Conservation (phyloP, 2,113 vertebrate genomes). For the Dasypus novemcinctus region DNA sequence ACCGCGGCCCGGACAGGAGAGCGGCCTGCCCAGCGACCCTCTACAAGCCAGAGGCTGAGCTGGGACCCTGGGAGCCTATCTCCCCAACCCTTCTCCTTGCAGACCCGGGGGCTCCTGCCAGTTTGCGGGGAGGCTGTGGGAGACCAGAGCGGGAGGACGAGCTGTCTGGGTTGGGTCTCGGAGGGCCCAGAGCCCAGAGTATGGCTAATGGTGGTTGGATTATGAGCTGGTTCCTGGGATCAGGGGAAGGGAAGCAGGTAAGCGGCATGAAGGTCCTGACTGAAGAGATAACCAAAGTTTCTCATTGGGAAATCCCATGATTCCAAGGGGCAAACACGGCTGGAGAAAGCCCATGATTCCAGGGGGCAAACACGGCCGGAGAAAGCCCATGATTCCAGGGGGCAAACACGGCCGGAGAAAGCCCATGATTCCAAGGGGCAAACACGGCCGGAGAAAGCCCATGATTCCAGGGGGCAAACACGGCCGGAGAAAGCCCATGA, state of each 20-base stretch:
- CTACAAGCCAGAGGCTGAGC: not conserved
- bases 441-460: no score
- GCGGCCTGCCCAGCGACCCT: not conserved
- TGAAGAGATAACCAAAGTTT: not conserved
- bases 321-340: not conserved
- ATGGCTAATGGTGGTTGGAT: not conserved
- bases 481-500: not conserved
- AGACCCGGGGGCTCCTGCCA: not conserved
- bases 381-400: not conserved
- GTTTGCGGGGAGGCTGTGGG: not conserved
- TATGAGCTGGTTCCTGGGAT: not conserved
- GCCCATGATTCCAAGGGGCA: not conserved
- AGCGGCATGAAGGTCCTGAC: not conserved
- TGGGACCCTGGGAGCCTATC: not conserved
- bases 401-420: no score
- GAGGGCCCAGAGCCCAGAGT: no score
- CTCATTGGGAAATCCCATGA: not conserved
- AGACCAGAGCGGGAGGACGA: rapidly evolving
- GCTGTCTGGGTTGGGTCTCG: not conserved
- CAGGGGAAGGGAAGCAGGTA: no score
- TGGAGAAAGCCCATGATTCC: not conserved
- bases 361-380: not conserved
- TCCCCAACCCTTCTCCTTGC: not conserved
- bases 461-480: no score
- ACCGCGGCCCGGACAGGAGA: not conserved